Percentiles rank a stretch among this genome's conserved stretches.
Evolutionary conservation across 2,888 invertebrate genomes (phyloP).

Genomic region (Cosmia pyralina): DNA sequence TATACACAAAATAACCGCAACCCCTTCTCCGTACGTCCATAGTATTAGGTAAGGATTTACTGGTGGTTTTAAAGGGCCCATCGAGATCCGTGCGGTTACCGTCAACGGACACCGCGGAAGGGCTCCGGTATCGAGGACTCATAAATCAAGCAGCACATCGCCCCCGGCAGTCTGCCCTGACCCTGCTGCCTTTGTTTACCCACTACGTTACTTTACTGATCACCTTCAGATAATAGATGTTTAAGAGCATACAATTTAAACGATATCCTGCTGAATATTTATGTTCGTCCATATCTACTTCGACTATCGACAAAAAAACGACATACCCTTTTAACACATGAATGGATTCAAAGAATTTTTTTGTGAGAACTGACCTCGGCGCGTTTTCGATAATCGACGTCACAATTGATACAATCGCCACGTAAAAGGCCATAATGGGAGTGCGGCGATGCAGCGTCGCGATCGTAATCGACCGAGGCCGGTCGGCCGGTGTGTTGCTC

Average conservation of each 20-base stretch:
- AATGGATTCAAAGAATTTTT: constrained; percentile 75
- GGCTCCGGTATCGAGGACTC: constrained; percentile 83
- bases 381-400: constrained; percentile 81
- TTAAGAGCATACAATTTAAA: constrained; percentile 72
- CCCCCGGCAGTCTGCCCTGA: constrained; percentile 81
- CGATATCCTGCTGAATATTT: constrained; percentile 75
- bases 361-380: constrained; percentile 81
- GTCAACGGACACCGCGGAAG: constrained; percentile 87
- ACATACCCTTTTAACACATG: constrained; percentile 76
- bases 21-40: constrained; percentile 45
- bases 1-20: constrained; percentile 63
- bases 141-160: constrained; percentile 86
- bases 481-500: constrained; percentile 65
- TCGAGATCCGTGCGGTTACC: constrained; percentile 79
- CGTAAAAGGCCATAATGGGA: constrained; percentile 83
- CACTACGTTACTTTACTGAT: constrained; percentile 76
- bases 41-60: constrained; percentile 64
- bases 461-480: constrained; percentile 76
- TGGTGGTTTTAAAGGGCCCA: constrained; percentile 75
- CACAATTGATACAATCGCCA: constrained; percentile 82
- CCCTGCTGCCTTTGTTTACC: constrained; percentile 83
- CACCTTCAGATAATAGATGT: constrained; percentile 78
- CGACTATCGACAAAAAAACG: constrained; percentile 71
- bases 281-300: constrained; percentile 68
- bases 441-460: constrained; percentile 76